Percentiles rank a stretch among this genome's conserved stretches.
Evolutionary conservation across 2,797 vertebrate species (phyloP).

Genomic region (Sphenopsis melanotis): DNA sequence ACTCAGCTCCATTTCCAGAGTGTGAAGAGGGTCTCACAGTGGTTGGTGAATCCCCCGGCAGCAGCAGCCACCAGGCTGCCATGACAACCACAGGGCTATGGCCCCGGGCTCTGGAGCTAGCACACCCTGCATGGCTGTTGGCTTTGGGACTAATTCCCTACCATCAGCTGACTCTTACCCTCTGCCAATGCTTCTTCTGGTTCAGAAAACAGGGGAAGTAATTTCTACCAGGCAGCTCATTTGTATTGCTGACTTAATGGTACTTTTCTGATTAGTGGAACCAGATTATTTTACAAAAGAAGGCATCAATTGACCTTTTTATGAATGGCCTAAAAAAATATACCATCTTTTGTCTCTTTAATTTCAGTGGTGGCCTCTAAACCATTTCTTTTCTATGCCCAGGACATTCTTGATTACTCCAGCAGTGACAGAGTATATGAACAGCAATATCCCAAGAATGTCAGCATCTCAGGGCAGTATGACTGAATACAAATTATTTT

Average conservation of each 20-base stretch:
- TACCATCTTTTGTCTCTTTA: not conserved
- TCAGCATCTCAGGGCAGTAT: not conserved
- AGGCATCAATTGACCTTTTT: not conserved
- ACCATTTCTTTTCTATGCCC: not conserved
- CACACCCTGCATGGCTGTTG: not conserved
- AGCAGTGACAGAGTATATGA: not conserved
- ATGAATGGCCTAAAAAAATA: not conserved
- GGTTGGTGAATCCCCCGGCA: not conserved
- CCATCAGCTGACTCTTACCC: not conserved
- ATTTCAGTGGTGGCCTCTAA: not conserved
- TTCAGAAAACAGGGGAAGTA: not conserved
- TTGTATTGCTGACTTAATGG: not conserved
- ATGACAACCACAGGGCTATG: not conserved
- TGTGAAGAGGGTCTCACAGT: not conserved
- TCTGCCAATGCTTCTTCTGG: not conserved
- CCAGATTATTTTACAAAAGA: not conserved
- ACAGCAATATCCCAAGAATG: not conserved
- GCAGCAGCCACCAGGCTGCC: not conserved
- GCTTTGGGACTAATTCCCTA: not conserved
- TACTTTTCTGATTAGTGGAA: not conserved
- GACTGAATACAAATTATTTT: not conserved
- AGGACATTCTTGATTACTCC: not conserved
- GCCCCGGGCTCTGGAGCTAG: not conserved
- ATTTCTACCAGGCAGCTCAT: not conserved
- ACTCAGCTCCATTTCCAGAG: not conserved